phyloP scores from a whole-genome alignment of 2,113 vertebrate genomes.

The Lagopus muta region DNA sequence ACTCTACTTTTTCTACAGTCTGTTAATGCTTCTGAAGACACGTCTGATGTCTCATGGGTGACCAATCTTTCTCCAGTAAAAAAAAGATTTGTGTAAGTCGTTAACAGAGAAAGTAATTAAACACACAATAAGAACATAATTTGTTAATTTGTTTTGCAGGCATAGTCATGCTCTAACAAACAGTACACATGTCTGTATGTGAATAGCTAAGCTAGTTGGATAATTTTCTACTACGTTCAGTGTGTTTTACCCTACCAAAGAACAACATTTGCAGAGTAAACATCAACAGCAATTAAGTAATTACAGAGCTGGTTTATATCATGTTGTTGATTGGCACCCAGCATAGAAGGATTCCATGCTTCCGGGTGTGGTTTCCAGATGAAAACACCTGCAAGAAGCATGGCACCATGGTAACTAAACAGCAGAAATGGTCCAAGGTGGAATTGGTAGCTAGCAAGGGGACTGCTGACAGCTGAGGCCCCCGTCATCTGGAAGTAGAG shows the following conservation, averaged over 20 bases:
- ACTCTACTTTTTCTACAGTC: slow-evolving; percentile 68
- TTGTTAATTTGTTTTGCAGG: background rate
- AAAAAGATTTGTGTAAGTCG: slow-evolving; percentile 83
- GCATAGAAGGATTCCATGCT: background rate
- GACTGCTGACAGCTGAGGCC: background rate
- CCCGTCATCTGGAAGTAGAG: background rate
- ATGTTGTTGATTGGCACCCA: background rate
- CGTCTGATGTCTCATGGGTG: slow-evolving; percentile 82
- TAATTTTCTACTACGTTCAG: background rate
- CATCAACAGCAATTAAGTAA: background rate
- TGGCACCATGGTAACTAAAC: background rate
- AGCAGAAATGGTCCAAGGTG: background rate
- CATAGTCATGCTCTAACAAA: background rate
- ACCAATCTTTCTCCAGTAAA: slow-evolving; percentile 77
- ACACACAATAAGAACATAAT: background rate
- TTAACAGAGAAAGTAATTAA: background rate
- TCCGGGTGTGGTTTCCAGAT: background rate
- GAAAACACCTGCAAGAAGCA: background rate
- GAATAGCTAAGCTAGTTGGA: background rate
- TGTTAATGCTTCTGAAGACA: slow-evolving; percentile 70
- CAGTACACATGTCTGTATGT: background rate
- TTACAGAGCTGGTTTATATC: background rate
- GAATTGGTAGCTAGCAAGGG: background rate
- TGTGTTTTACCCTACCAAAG: background rate
- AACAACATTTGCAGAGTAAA: background rate